Base-by-base conservation (phyloP, 1,140 invertebrate species). In the Eumeta japonica region DNA sequence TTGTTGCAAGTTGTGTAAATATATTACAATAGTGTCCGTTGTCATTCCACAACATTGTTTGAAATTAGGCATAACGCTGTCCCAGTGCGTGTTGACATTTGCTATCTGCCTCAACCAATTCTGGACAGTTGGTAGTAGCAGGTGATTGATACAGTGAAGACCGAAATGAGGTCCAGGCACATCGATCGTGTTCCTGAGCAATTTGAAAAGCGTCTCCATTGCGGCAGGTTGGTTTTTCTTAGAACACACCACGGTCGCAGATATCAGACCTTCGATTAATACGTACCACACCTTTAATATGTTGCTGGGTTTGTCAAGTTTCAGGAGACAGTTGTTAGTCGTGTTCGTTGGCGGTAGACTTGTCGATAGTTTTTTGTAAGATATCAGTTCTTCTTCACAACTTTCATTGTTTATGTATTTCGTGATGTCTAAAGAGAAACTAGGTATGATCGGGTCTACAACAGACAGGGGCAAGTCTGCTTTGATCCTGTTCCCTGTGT, bases 1-100 rank as follows among this genome's bases (percentile, higher is more conserved):
- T 48, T 71, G 61, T 46, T 73, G 67, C 35, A 65, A 46, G 31
- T 70, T 57, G 43, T 73, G 63, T 16, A 90, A 60, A 52, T 90
- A 92, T 58, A 92, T 85, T 0, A 96, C 92, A n/a, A 94, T 83
- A 16, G 94, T 76, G 58, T 96, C 92, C 3, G 90, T 91, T 15
- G 89, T 88, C 51, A 93, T 83, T 10, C 93, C 92, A 59, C 89
- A 93, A 53, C 89, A 94, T 54, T 95, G 92, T 58, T 94, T 95
- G 54, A 94, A 96, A 62, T 92, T 94, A 28, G 88, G 83, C 46
- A 86, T 86, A 45, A 85, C 83, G 28, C 82, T 81, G 48, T 87
- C 84, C 83, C 85, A 88, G 19, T 83, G 79, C 46, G 80, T 79
- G 46, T 79, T 80, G 1, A 82, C 81, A 41, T 83, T 80, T 39